Percentiles rank a stretch among this genome's conserved stretches.
These are phyloP conservation scores for Drymonia ruficornis DNA, from an alignment of 2,888 invertebrate genomes.

Conservation along the genomic window DNA sequence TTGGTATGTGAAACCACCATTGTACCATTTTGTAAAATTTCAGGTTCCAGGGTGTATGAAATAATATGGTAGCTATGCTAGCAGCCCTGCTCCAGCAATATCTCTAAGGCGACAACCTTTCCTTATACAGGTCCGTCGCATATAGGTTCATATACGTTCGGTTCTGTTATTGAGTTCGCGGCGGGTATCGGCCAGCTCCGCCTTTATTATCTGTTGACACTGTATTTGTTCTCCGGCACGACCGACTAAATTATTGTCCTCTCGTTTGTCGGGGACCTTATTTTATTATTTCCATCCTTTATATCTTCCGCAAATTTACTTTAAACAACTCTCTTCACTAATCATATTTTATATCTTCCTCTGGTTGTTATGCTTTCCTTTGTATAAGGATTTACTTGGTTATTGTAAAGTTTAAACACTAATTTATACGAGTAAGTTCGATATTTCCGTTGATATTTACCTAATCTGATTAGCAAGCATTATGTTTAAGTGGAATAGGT, in stretches of 20 bases:
- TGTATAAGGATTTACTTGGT: conserved; percentile 31
- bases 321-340: conserved; percentile 37
- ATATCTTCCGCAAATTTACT: conserved; percentile 36
- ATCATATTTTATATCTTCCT: conserved; percentile 37
- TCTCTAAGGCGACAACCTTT: conserved; percentile 37
- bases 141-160: conserved; percentile 46
- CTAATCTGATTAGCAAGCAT: too few relatives aligned
- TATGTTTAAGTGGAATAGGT: too few relatives aligned
- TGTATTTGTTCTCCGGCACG: conserved; percentile 62
- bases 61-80: too few relatives aligned
- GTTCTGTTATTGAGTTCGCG: conserved; percentile 58
- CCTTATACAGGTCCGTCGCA: neutral
- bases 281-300: conserved; percentile 44
- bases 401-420: conserved; percentile 34
- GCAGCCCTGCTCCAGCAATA: too few relatives aligned
- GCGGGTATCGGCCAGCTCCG: conserved; percentile 53
- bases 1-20: too few relatives aligned
- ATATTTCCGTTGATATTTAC: conserved; percentile 19
- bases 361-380: conserved; percentile 25
- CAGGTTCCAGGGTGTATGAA: too few relatives aligned
- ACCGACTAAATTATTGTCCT: conserved; percentile 60
- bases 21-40: too few relatives aligned
- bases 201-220: conserved; percentile 69
- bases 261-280: conserved; percentile 45
- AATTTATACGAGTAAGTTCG: conserved; percentile 41